Evolutionary conservation across 2,113 vertebrate species (phyloP).

Genomic region (Ailuropoda melanoleuca): DNA sequence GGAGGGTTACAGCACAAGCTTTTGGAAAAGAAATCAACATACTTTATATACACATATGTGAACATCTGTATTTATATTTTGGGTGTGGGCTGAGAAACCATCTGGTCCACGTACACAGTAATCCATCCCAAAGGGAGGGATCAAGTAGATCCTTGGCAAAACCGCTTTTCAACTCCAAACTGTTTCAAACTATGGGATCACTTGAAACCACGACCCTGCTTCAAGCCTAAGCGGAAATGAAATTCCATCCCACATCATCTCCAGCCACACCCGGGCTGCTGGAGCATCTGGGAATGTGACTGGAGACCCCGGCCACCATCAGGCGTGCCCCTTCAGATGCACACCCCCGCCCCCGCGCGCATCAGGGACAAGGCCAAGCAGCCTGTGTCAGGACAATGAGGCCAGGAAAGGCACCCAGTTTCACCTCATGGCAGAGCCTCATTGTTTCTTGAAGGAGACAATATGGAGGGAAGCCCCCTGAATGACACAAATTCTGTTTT

Average conservation of each 20-base stretch:
- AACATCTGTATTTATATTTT: neutral
- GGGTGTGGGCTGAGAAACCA: neutral
- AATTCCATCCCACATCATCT: neutral
- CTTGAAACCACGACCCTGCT: neutral
- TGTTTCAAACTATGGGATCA: neutral
- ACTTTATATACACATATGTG: neutral
- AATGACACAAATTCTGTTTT: neutral
- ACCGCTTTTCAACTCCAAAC: neutral
- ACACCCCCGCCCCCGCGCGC: neutral
- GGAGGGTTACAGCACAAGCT: neutral
- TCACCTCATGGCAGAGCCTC: neutral
- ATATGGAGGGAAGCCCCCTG: neutral
- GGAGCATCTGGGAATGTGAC: too few relatives aligned
- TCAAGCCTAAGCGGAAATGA: neutral
- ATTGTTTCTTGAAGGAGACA: neutral
- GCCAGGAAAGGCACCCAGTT: neutral
- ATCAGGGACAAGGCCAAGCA: neutral
- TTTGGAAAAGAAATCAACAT: neutral
- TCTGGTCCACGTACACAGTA: neutral
- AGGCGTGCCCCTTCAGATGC: neutral
- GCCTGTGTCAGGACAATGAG: fast-evolving
- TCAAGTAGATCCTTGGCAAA: neutral
- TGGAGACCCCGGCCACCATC: fast-evolving
- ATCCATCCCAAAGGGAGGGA: neutral
- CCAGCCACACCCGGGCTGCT: neutral